Base-by-base conservation (phyloP, 1,140 invertebrate genomes). In the Trachymyrmex septentrionalis region DNA sequence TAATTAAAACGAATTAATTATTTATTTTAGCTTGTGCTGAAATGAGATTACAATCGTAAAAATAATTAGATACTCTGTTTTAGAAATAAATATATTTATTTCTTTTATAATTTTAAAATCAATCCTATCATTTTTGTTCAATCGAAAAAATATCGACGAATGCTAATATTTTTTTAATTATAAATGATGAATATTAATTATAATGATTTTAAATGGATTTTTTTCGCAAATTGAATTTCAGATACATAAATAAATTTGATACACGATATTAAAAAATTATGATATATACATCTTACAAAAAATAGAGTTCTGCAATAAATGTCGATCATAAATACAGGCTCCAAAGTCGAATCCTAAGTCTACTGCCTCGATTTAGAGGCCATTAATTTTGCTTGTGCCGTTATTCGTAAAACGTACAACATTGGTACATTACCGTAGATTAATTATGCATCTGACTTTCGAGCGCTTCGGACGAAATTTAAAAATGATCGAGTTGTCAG, bases 281-380 rank as follows among this genome's bases (percentile, higher is more conserved):
- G 10, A 34, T 38, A 27, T 57, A 14, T 6, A 27, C 9, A 61
- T 12, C 86, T 85, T 87, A 75, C 48, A 75, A 53, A 91, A 86
- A 92, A 91, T 93, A 93, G 92, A 94, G 61, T 19, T 3, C 12
- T 86, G 72, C 87, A 86, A 89, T 91, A 88, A 91, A 92, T 93
- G 86, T 91, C 91, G 73, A 93, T 92, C 93, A 93, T 93, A 94
- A 94, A 94, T 93, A 90, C 89, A 90, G 92, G 90, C 86, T 85
- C 82, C 81, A 30, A 87, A 50, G 59, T 86, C 86, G 86, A 87
- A 81, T 87, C 24, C 27, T 71, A 21, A 71, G 91, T 92, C 92
- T 92, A 86, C 93, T 93, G 89, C 90, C 89, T 90, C 73, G 84
- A 82, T 93, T 94, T 93, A 93, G 67, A 92, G 89, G 88, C 88